Evolutionary conservation across 2,113 vertebrate genomes (phyloP), one percentile per base, ranked within the genome.

Genomic region (Furnarius figulus): DNA sequence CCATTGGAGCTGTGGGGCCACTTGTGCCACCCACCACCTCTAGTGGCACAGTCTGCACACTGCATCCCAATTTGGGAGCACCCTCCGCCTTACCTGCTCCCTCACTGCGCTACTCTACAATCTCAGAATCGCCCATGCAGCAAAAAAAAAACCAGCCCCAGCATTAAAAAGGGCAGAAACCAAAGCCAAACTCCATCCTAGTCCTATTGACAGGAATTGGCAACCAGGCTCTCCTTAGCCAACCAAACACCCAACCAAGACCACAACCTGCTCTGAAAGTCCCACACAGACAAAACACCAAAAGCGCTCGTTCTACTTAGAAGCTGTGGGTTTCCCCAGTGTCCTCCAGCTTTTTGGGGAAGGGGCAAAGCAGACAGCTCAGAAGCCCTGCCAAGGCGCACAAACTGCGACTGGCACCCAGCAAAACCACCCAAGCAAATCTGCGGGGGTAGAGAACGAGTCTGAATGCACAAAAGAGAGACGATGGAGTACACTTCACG

Each of bases 401-500:
- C 19, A 6, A 63, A 55, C n/a, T 10, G 9, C 46, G 52, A 50
- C 25, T 1, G 11, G 33, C 8, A 2, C 70, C 61, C 87, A 93
- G 89, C 39, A 71, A 77, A 71, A 61, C 12, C 49, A 65, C 28
- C n/a, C 65, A 35, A 86, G 46, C 65, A 76, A 61, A 91, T 37
- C 30, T 20, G 5, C 0, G 2, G 16, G 33, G 2, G 2, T 5
- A 11, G 55, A 68, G 39, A 85, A 52, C 10, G 33, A 30, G 23
- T 17, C 14, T 33, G 31, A 87, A 52, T 1, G 14, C 83, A 94
- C 75, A 95, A 88, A 94, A 53, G 23, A 66, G 31, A 76, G 17
- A 35, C 0, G 4, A 65, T 47, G 33, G 61, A 82, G 12, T 1
- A 23, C 0, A 0, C 31, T 79, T 71, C 0, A 1, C 55, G 12